phyloP scores from a whole-genome alignment of 2,888 invertebrate genomes.

The Microchrysa polita region DNA sequence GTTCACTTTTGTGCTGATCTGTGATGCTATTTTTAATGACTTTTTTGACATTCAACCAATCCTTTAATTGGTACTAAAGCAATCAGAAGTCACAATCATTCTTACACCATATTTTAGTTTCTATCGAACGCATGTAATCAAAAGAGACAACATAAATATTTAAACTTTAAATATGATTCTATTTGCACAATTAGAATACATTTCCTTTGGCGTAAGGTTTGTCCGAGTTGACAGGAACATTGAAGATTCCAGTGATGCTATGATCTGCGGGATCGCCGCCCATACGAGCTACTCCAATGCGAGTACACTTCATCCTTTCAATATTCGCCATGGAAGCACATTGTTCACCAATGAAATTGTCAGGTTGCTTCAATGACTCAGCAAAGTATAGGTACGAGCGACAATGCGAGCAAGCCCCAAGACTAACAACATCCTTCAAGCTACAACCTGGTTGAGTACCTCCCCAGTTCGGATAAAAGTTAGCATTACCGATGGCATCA shows the following conservation, averaged over 20 bases:
- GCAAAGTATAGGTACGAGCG: slow-evolving; percentile 54
- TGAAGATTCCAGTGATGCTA: slow-evolving; percentile 14
- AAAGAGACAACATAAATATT: too few relatives aligned
- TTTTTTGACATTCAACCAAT: too few relatives aligned
- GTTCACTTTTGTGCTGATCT: too few relatives aligned
- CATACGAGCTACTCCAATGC: slow-evolving; percentile 55
- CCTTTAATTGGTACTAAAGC: too few relatives aligned
- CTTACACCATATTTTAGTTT: too few relatives aligned
- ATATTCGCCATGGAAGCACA: slow-evolving; percentile 23
- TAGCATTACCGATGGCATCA: slow-evolving; percentile 62
- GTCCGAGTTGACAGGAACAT: slow-evolving; percentile 28
- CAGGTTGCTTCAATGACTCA: slow-evolving; percentile 54
- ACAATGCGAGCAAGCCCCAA: slow-evolving; percentile 36
- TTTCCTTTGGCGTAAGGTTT: slow-evolving; percentile 34
- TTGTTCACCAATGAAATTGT: slow-evolving; percentile 26
- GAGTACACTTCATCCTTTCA: slow-evolving; percentile 35
- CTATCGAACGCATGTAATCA: too few relatives aligned
- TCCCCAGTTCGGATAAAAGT: slow-evolving; percentile 67
- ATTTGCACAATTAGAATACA: slow-evolving; percentile 13
- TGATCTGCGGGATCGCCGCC: slow-evolving; percentile 54
- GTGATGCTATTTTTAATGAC: too few relatives aligned
- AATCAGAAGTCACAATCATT: too few relatives aligned
- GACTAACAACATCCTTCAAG: slow-evolving; percentile 5
- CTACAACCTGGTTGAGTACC: slow-evolving; percentile 64
- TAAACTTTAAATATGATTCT: too few relatives aligned